These are phyloP conservation scores for Marronus borbonicus DNA, from an alignment of 2,888 invertebrate genomes.

Conservation along the genomic window DNA sequence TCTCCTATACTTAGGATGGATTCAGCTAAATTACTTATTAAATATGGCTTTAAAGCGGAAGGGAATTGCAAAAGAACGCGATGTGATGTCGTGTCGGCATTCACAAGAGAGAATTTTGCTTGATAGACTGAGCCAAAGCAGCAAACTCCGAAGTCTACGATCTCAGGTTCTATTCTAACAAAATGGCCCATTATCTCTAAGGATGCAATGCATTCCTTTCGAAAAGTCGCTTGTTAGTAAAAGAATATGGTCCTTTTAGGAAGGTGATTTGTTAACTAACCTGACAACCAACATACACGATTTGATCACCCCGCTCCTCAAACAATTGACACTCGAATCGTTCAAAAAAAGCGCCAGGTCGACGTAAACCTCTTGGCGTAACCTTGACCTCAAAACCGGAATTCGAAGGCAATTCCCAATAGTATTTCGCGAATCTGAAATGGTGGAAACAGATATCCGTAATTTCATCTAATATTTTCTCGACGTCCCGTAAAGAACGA, in stretches of 20 bases:
- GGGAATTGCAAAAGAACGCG: constrained; percentile 57
- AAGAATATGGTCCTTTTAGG: too few species aligned
- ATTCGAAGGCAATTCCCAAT: constrained; percentile 52
- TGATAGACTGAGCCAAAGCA: constrained; percentile 59
- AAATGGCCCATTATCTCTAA: constrained; percentile 58
- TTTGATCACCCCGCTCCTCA: constrained; percentile 28
- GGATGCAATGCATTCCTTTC: constrained; percentile 54
- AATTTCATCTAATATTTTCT: background rate
- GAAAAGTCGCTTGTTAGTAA: background rate
- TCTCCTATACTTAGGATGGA: constrained; percentile 46
- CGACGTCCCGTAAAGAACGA: background rate
- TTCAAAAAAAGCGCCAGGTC: constrained; percentile 55
- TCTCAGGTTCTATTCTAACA: constrained; percentile 54
- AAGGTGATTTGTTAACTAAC: constrained; percentile 37
- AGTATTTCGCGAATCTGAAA: constrained; percentile 57
- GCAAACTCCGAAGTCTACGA: constrained; percentile 59
- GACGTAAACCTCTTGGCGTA: constrained; percentile 54
- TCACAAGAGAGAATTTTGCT: constrained; percentile 55
- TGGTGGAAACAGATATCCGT: constrained; percentile 10
- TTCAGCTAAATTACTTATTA: constrained; percentile 53
- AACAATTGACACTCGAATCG: constrained; percentile 44
- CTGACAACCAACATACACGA: constrained; percentile 48
- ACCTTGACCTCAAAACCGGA: constrained; percentile 55
- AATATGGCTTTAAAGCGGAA: constrained; percentile 53
- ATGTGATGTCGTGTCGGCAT: constrained; percentile 54